Evolutionary conservation across 2,797 vertebrate genomes (phyloP).

Genomic region (Semaprochilodus insignis): DNA sequence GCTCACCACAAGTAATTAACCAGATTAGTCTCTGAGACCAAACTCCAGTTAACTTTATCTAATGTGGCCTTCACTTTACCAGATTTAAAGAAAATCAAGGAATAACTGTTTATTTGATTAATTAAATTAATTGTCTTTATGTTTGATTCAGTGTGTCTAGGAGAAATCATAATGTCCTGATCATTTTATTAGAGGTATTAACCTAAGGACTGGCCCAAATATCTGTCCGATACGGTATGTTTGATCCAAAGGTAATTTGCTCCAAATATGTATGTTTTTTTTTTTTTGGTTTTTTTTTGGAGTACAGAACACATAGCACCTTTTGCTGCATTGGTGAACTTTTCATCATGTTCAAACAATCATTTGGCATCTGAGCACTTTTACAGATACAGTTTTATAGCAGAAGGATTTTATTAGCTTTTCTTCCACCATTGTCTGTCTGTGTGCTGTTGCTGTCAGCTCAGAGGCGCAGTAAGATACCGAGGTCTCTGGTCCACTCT

Average conservation of each 20-base stretch:
- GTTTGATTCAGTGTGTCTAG: background rate
- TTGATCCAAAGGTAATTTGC: constrained; percentile 25
- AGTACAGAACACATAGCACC: constrained; percentile 34
- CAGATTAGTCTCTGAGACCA: constrained; percentile 20
- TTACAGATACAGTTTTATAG: constrained; percentile 19
- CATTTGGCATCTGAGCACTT: constrained; percentile 44
- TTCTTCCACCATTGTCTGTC: constrained; percentile 46
- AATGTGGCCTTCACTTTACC: background rate
- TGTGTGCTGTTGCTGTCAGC: background rate
- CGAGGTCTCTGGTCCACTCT: background rate
- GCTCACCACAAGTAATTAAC: background rate
- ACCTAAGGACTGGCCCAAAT: constrained; percentile 4
- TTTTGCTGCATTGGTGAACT: constrained; percentile 44
- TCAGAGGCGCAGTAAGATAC: background rate
- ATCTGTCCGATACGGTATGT: constrained; percentile 43
- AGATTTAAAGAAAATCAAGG: background rate
- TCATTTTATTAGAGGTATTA: constrained; percentile 37
- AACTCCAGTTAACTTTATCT: constrained; percentile 17
- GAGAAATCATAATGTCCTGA: background rate
- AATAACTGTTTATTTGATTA: background rate
- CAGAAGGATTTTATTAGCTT: constrained; percentile 22
- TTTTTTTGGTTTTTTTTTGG: background rate
- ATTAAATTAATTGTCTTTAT: too few species aligned
- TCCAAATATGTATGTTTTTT: background rate
- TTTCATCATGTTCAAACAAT: constrained; percentile 37